A percentile compares a stretch with the other conserved stretches of the same genome.
These are phyloP conservation scores for Taphrorychus bicolor DNA, from an alignment of 2,888 invertebrate genomes.

Conservation along the genomic window DNA sequence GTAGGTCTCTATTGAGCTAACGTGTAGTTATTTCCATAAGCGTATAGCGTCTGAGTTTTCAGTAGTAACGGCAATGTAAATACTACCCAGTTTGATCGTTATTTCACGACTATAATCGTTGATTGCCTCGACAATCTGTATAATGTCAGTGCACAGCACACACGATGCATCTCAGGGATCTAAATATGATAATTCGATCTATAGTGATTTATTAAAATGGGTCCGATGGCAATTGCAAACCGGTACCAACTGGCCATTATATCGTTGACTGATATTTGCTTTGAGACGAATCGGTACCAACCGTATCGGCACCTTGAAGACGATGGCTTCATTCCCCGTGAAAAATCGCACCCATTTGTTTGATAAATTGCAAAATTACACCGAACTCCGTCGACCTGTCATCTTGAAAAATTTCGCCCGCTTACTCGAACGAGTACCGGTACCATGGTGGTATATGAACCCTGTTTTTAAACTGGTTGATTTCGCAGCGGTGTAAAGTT, in stretches of 20 bases:
- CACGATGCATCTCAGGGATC: conserved; percentile 17
- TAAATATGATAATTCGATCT: conserved; percentile 25
- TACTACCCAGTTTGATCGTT: conserved; percentile 20
- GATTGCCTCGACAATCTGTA: conserved; percentile 22
- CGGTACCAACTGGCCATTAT: background rate
- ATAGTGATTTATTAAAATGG: conserved; percentile 22
- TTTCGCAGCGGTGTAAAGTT: background rate
- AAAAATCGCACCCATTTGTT: conserved; percentile 23
- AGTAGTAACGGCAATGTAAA: conserved; percentile 25
- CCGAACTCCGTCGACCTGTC: conserved; percentile 16
- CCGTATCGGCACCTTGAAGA: conserved; percentile 27
- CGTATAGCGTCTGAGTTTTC: background rate
- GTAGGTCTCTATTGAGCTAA: background rate
- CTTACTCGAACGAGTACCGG: conserved; percentile 1
- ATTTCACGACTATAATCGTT: conserved; percentile 25
- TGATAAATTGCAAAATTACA: conserved; percentile 25
- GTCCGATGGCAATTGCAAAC: conserved; percentile 7
- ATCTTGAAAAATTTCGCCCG: conserved; percentile 19
- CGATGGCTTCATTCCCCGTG: conserved; percentile 22
- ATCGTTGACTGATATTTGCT: background rate
- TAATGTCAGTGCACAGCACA: conserved; percentile 13
- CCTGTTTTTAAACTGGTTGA: background rate
- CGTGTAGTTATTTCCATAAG: background rate
- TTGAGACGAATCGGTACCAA: background rate
- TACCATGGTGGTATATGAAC: conserved; percentile 12